Base-by-base conservation (phyloP, 2,113 vertebrate genomes). In the Nyctibius bracteatus region DNA sequence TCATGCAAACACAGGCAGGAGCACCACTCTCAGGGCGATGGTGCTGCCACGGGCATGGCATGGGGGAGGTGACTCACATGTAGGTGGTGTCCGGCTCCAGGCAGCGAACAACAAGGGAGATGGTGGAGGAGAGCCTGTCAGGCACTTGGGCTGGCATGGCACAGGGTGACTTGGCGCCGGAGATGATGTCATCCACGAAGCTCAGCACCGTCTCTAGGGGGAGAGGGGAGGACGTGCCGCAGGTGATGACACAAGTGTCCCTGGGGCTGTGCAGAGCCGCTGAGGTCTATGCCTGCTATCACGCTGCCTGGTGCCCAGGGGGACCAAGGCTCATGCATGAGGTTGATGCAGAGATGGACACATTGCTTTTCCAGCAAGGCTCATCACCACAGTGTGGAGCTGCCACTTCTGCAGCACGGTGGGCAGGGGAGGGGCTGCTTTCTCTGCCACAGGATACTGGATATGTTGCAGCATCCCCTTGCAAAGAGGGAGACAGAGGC, bases 101-200 rank as follows among this genome's bases (percentile, higher is more conserved):
- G 96, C 99, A 99, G 86, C 99, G 98, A 58, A 99, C 91, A 55
- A 99, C 99, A 96, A 99, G 98, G 66, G 99, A 99, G 98, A 99
- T 99, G 41, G 99, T 99, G 49, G 98, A 98, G 58, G 99, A 98
- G 72, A 99, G 97, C 20, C 98, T 99, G 98, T 99, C 98, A 6
- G 99, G 99, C 82, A 99, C 99, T 97, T 99, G 99, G 31, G 99
- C 99, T 1, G 99, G 98, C 99, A 99, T 99, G 91, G 99, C 99
- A 31, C 99, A 99, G 1, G 99, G 99, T 21, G 99, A 99, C 98
- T 99, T 99, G 74, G 99, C 99, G 8, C 99, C 99, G 0, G 99
- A 99, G 97, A 99, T 97, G 95, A 99, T 99, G 97, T 99, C 99
- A 9, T 99, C 99, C 91, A 99, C 99, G 4, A 99, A 99, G 96